Evolutionary conservation across 2,888 invertebrate species (phyloP).

Genomic region (Drosophila algonquin): DNA sequence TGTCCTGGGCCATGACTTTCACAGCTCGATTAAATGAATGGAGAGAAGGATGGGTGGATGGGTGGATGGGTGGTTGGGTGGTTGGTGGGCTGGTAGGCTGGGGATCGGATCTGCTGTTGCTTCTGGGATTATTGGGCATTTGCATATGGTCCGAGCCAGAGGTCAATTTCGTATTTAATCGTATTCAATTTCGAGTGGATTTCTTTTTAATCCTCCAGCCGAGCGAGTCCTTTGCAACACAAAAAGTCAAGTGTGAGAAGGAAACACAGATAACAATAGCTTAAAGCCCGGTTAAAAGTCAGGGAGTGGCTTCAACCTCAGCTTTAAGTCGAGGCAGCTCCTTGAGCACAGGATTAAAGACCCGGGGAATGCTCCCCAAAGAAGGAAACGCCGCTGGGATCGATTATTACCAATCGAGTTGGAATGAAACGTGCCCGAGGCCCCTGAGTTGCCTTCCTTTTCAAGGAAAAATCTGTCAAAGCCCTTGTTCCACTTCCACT

Average conservation of each 20-base stretch:
- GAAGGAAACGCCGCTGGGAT: slow-evolving; percentile 83
- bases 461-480: slow-evolving; percentile 20
- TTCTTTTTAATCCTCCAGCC: slow-evolving; percentile 69
- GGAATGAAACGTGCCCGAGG: slow-evolving; percentile 82
- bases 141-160: slow-evolving; percentile 71
- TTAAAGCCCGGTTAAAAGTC: slow-evolving; percentile 75
- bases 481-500: neutral
- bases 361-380: slow-evolving; percentile 1
- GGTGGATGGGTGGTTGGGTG: neutral
- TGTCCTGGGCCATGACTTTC: slow-evolving; percentile 62
- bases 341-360: slow-evolving; percentile 79
- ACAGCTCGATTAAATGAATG: slow-evolving; percentile 56
- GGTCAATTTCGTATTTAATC: slow-evolving; percentile 75
- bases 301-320: slow-evolving; percentile 20
- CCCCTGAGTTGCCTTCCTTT: slow-evolving; percentile 12
- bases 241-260: slow-evolving; percentile 47
- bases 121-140: slow-evolving; percentile 38
- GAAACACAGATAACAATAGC: slow-evolving; percentile 29
- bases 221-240: slow-evolving; percentile 43
- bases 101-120: neutral
- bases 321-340: slow-evolving; percentile 40
- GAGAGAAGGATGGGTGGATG: neutral
- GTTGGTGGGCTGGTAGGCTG: neutral
- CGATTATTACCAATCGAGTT: slow-evolving; percentile 84
- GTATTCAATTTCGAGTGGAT: slow-evolving; percentile 78